phyloP scores from a whole-genome alignment of 2,888 invertebrate genomes.

The Andrena chrysosceles region DNA sequence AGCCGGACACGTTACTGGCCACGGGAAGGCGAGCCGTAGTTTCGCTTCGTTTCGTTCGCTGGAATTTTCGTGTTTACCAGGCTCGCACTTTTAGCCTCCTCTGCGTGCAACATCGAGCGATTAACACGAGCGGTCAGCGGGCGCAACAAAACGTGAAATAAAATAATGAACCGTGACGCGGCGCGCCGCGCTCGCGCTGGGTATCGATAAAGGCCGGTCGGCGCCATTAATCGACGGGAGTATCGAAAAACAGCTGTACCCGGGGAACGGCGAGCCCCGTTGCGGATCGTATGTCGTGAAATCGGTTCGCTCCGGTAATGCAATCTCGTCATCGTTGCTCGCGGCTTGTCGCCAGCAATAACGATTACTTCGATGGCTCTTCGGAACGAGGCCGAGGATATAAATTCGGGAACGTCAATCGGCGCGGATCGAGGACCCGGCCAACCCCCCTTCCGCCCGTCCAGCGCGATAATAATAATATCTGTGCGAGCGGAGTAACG shows the following conservation, averaged over 20 bases:
- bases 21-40: no score
- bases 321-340: slow-evolving; percentile 72
- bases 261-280: background rate
- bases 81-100: background rate
- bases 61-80: background rate
- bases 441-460: background rate
- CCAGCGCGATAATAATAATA: slow-evolving; percentile 52
- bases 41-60: no score
- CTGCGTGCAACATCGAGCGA: background rate
- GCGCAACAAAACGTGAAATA: background rate
- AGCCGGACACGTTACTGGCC: background rate
- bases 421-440: slow-evolving; percentile 15
- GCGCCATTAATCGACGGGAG: slow-evolving; percentile 37
- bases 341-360: slow-evolving; percentile 72
- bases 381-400: slow-evolving; percentile 39
- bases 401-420: slow-evolving; percentile 67
- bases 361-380: slow-evolving; percentile 70
- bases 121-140: slow-evolving; percentile 1
- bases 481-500: slow-evolving; percentile 43
- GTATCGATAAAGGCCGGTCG: slow-evolving; percentile 13
- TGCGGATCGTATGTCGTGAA: background rate
- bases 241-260: slow-evolving; percentile 32
- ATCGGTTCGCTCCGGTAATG: slow-evolving; percentile 60
- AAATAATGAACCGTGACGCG: slow-evolving; percentile 43
- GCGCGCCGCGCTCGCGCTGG: slow-evolving; percentile 1